Percentiles rank a stretch among this genome's conserved stretches.
These are phyloP conservation scores for Cathartes aura DNA, from an alignment of 2,113 vertebrate species.

Conservation along the genomic window DNA sequence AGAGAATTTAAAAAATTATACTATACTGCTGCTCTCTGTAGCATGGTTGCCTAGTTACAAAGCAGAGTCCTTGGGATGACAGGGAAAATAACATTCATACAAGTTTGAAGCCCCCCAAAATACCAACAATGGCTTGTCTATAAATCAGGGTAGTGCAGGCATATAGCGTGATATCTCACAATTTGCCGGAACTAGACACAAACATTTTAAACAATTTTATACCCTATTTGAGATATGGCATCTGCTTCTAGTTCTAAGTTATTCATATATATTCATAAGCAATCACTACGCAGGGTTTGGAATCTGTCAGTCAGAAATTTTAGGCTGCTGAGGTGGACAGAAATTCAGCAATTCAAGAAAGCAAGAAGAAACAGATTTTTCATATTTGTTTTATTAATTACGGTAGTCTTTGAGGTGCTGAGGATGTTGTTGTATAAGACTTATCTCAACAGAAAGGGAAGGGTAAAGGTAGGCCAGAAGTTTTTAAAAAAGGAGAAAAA, in stretches of 20 bases:
- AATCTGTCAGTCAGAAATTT: neutral
- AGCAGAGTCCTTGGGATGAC: neutral
- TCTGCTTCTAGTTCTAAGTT: neutral
- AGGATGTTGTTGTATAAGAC: neutral
- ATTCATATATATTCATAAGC: neutral
- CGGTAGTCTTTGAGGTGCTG: neutral
- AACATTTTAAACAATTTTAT: neutral
- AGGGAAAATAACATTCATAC: neutral
- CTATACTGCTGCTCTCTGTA: neutral
- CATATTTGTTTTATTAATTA: neutral
- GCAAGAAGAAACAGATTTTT: neutral
- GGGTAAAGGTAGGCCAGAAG: neutral
- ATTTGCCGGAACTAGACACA: neutral
- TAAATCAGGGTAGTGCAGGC: neutral
- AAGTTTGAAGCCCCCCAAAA: neutral
- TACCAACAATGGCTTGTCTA: neutral
- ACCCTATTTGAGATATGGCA: neutral
- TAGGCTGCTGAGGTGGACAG: neutral
- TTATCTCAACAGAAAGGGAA: neutral
- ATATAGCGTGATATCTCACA: neutral
- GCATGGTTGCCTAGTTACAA: conserved; percentile 52
- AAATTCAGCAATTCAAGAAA: neutral
- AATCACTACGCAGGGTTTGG: neutral
- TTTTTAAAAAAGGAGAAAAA: neutral
- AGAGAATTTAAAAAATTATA: neutral